phyloP scores from a whole-genome alignment of 2,113 vertebrate species.

The Tenebrosternarchus preto region DNA sequence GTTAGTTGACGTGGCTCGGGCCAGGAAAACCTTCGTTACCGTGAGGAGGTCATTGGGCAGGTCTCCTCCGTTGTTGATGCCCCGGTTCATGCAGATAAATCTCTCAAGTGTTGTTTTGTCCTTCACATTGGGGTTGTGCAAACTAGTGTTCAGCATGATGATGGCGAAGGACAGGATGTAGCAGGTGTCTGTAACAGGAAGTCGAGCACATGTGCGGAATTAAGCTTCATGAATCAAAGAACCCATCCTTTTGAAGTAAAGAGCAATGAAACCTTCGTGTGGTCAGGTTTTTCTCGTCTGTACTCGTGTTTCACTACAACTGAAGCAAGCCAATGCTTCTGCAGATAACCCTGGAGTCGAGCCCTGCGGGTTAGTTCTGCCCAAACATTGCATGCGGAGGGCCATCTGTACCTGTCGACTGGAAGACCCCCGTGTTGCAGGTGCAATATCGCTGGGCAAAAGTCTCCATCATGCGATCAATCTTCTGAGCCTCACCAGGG shows the following conservation, averaged over 20 bases:
- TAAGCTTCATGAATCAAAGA: background rate
- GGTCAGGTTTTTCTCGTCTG: background rate
- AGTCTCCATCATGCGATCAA: conserved; percentile 96
- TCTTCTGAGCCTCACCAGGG: conserved; percentile 95
- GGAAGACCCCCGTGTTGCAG: conserved; percentile 87
- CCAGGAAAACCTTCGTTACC: conserved; percentile 68
- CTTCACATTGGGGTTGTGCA: conserved; percentile 94
- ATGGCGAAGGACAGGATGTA: conserved; percentile 93
- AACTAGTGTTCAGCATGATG: conserved; percentile 96
- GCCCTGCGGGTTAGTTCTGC: no score
- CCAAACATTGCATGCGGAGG: no score
- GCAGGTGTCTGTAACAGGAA: conserved; percentile 83
- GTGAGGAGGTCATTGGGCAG: conserved; percentile 83
- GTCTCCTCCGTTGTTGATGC: conserved; percentile 85
- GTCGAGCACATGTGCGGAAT: background rate
- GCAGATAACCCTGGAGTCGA: no score
- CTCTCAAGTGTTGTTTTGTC: conserved; percentile 85
- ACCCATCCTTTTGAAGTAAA: background rate
- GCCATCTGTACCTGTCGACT: conserved; percentile 82
- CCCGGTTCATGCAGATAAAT: conserved; percentile 90
- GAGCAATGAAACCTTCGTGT: background rate
- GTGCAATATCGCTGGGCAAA: conserved; percentile 90
- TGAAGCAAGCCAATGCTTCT: no score
- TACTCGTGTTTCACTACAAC: background rate
- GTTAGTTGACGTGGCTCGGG: background rate